Evolutionary conservation across 1,140 invertebrate species (phyloP), one percentile per base, ranked within the genome.

Genomic region (Bathynomus jamesi): DNA sequence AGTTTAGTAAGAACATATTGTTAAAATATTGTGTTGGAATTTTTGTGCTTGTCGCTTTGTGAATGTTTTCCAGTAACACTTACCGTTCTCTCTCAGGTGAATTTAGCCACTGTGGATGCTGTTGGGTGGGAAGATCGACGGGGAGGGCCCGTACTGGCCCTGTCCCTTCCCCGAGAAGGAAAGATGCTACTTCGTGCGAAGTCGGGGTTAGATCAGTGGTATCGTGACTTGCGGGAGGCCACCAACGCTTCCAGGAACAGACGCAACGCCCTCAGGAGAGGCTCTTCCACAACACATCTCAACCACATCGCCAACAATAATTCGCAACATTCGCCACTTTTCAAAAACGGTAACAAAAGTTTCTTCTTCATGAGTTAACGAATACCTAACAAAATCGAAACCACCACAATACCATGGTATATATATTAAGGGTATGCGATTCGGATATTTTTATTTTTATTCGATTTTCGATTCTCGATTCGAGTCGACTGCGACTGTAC

Each of bases 71-170:
- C n/a, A n/a, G n/a, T n/a, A n/a, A n/a, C n/a, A n/a, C n/a, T n/a
- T n/a, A n/a, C n/a, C n/a, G n/a, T n/a, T n/a, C 40, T 76, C 61
- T 32, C 81, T 4, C 79, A 87, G 86, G 82, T 88, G 64, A 87
- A 88, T 80, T 80, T 89, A 72, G 86, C 87, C 46, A 87, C 88
- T 78, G 84, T 89, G 46, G 87, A 88, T 77, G 84, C 83, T 77
- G 85, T 88, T 60, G 86, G 87, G 80, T 88, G 87, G 87, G 83
- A 86, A 84, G 78, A 87, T 82, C 65, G 87, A 85, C 80, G 87
- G 83, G 80, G 84, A 82, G 73, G 86, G 25, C 72, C 75, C 25
- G 75, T 72, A 27, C 31, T 87, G 68, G 85, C 82, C 28, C 78
- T 86, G 68, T 79, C 83, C 8, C 75, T 87, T 69, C 83, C 82